These are phyloP conservation scores for Heterocephalus glaber DNA, from an alignment of 2,113 vertebrate genomes.

Conservation along the genomic window DNA sequence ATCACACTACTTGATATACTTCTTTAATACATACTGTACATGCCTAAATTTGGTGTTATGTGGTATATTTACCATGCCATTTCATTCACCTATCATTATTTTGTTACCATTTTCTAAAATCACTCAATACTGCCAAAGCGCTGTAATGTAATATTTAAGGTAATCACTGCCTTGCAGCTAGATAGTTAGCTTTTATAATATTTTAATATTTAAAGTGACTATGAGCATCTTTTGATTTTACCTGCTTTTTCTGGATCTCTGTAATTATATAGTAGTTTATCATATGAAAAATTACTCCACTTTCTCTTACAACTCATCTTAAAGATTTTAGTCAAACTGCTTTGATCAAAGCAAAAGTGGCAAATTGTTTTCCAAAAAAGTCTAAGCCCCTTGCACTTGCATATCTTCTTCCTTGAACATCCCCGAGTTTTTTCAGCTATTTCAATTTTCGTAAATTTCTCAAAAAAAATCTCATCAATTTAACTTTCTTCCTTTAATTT, in stretches of 20 bases:
- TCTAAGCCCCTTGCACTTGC: neutral
- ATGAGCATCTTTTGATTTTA: neutral
- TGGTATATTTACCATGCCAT: neutral
- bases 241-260: neutral
- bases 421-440: neutral
- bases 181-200: neutral
- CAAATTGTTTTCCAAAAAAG: neutral
- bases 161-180: neutral
- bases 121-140: neutral
- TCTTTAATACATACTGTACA: neutral
- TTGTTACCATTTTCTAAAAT: neutral
- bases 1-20: slow-evolving; percentile 10
- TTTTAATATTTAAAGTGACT: neutral
- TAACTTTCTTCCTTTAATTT: neutral
- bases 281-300: neutral
- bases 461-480: neutral
- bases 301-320: neutral
- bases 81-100: neutral
- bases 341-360: neutral
- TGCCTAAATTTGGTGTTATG: neutral
- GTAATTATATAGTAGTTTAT: neutral
- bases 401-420: neutral
- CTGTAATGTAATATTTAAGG: slow-evolving; percentile 1
- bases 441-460: slow-evolving; percentile 14
- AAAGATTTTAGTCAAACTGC: neutral